Conservation (phyloP, 1,140 invertebrate genomes). For the Drosophila bocqueti region DNA sequence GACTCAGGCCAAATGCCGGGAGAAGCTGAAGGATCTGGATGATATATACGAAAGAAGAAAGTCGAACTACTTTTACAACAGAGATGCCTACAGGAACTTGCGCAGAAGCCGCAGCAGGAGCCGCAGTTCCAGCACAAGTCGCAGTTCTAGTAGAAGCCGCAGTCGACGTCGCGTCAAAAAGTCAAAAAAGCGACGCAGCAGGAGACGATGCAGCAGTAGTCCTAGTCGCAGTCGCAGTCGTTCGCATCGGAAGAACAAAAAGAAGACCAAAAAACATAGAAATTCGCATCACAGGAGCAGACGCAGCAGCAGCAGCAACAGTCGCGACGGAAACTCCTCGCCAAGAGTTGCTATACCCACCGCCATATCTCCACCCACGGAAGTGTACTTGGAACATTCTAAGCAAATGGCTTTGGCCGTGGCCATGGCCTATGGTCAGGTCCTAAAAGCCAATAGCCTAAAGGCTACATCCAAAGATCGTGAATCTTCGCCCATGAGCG, state of each 20-base stretch:
- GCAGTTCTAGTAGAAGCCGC: not conserved
- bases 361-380: not conserved
- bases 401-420: slow-evolving; percentile 59
- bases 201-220: slow-evolving; percentile 5
- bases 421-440: slow-evolving; percentile 61
- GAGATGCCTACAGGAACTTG: not conserved
- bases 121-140: slow-evolving; percentile 15
- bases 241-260: slow-evolving; percentile 38
- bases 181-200: slow-evolving; percentile 5
- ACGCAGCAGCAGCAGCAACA: not conserved
- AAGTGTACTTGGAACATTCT: slow-evolving; percentile 42
- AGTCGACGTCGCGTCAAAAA: slow-evolving; percentile 27
- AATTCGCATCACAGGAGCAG: slow-evolving; percentile 22
- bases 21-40: slow-evolving; percentile 59
- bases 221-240: slow-evolving; percentile 29
- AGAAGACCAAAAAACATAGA: slow-evolving; percentile 35
- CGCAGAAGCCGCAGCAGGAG: not conserved
- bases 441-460: slow-evolving; percentile 12
- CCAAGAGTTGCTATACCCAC: not conserved
- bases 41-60: slow-evolving; percentile 38
- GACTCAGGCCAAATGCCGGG: slow-evolving; percentile 30
- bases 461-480: not conserved
- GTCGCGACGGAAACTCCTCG: not conserved
- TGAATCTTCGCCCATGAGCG: slow-evolving; percentile 37
- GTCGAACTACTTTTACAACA: slow-evolving; percentile 41